Base-by-base conservation (phyloP, 2,888 invertebrate genomes). In the Eurois occulta region DNA sequence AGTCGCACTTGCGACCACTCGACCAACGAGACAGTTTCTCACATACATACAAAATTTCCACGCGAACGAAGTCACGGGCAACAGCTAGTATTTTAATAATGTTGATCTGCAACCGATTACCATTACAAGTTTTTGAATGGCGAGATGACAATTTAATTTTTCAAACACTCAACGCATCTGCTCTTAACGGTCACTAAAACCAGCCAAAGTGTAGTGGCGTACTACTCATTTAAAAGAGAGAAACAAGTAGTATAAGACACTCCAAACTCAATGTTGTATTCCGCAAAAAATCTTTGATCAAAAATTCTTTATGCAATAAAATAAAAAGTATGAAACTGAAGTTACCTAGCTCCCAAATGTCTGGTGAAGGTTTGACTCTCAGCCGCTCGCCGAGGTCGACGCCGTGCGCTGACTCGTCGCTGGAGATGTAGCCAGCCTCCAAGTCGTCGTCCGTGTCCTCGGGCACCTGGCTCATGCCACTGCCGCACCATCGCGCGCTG, bases 391-490 rank as follows among this genome's bases (percentile, higher is more conserved):
- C 95, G 85, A 97, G 95, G 80, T 97, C 97, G 8, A 93, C 94
- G 0, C 95, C 96, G 60, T 96, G 95, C 0, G 93, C 95, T 0
- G 96, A 96, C 88, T 97, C 97, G 88, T 97, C 97, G 85, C 97
- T 97, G 73, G 97, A 97, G 78, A 97, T 97, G 88, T 96, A 97
- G 6, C 93, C 95, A 0, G 93, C 95, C 83, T 96, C 96, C 77
- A 92, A 87, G 78, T 96, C 96, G 75, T 96, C 95, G 75, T 96
- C 95, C 8, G 95, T 94, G 77, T 95, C 96, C 78, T 96, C 96
- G 5, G 92, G 89, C 79, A 95, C 90, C 83, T 95, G 93, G 86
- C 92, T 93, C 93, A 96, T 95, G 55, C 93, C 95, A 64, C 93
- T 94, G 60, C 93, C 94, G 85, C 91, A 94, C 96, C 96, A 96